Evolutionary conservation across 2,888 invertebrate species (phyloP), one percentile per base, ranked within the genome.

Genomic region (Tholera decimalis): DNA sequence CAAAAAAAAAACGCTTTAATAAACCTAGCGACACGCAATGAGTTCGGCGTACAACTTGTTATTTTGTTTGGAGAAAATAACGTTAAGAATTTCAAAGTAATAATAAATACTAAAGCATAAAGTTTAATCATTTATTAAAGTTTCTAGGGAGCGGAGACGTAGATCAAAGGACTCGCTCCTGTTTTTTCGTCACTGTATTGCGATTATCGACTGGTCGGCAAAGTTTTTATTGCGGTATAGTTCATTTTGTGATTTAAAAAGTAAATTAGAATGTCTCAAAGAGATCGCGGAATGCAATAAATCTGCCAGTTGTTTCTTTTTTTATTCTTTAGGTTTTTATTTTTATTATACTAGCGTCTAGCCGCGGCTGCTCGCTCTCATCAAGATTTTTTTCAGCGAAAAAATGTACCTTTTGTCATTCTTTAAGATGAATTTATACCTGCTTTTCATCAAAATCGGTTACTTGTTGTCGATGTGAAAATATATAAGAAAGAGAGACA

Each of bases 81-180:
- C 81, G 83, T 80, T 61, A 83, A 67, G 49, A 57, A 55, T 82
- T 80, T 84, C 84, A 85, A 89, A 89, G 89, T 85, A 84, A 88
- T 87, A 63, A 67, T 73, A 70, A 79, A 73, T 67, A 69, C 77
- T 77, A 74, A 71, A 80, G 81, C 78, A 82, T 83, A 87, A 90
- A 89, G 85, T 91, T 89, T 83, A 82, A 86, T 85, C 78, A 89
- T 89, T 90, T 89, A 87, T 70, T 86, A 85, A 89, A 90, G 85
- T 88, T 89, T 79, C 79, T 78, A 61, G 69, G 62, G 69, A 59
- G 50, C 60, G 46, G 22, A 22, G 65, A 70, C 61, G 73, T 64
- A 77, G 79, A 82, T 85, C 87, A 85, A 85, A 86, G 80, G 80
- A 69, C 55, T 46, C 8, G 35, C 39, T 70, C 59, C 11, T 33